Conservation (phyloP, 2,113 vertebrate species). For the Genyomyrus donnyi region DNA sequence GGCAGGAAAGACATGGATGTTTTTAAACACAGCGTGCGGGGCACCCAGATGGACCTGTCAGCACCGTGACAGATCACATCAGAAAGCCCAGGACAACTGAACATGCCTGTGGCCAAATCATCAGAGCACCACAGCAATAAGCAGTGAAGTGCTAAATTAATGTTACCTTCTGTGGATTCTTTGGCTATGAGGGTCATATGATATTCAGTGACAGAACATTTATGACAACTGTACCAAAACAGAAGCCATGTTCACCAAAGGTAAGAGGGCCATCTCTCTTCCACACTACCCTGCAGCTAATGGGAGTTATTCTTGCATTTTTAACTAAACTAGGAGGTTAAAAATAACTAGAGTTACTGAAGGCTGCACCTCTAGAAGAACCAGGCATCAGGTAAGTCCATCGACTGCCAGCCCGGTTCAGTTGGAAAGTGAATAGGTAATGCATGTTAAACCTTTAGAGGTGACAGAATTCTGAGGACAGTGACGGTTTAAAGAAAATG, state of each 20-base stretch:
- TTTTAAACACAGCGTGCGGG: neutral
- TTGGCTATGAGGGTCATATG: neutral
- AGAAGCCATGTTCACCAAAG: neutral
- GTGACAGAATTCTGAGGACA: neutral
- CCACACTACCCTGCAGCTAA: neutral
- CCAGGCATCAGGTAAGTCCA: neutral
- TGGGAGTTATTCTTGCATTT: neutral
- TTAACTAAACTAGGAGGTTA: neutral
- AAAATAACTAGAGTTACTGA: neutral
- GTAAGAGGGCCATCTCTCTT: neutral
- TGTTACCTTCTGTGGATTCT: neutral
- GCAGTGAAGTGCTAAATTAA: neutral
- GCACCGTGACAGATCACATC: neutral
- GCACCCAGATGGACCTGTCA: neutral
- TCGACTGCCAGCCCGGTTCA: neutral
- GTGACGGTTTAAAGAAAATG: neutral
- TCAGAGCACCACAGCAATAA: neutral
- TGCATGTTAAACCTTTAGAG: neutral
- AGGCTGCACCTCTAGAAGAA: neutral
- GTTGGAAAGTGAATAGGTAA: neutral
- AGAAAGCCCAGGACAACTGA: neutral
- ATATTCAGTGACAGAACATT: neutral
- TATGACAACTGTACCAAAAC: constrained; percentile 4
- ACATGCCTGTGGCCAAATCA: neutral
- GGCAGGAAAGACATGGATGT: constrained; percentile 32